Evolutionary conservation across 2,113 vertebrate genomes (phyloP).

Genomic region (Microtus richardsoni): DNA sequence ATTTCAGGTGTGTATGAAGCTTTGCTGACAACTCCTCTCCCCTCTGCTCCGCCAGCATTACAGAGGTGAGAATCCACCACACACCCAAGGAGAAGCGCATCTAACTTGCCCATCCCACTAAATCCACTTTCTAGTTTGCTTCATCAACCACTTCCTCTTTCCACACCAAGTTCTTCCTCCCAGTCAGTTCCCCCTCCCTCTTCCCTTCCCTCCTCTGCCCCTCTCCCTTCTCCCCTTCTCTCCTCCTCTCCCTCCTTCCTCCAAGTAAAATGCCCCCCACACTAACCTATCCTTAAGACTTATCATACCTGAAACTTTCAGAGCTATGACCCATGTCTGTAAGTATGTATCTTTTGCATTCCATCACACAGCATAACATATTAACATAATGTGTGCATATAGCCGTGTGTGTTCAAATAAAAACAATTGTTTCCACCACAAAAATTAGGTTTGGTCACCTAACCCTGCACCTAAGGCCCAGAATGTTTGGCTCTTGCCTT

Average conservation of each 20-base stretch:
- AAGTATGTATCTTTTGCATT: neutral
- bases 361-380: neutral
- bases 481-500: neutral
- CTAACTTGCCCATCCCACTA: neutral
- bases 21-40: no score
- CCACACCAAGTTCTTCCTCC: neutral
- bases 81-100: neutral
- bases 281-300: neutral
- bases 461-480: neutral
- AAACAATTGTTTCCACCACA: neutral
- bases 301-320: neutral
- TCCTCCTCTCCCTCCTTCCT: neutral
- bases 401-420: neutral
- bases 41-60: neutral
- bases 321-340: neutral
- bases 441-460: neutral
- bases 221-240: neutral
- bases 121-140: neutral
- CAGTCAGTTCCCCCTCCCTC: no score
- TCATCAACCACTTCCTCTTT: neutral
- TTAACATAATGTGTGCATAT: neutral
- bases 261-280: neutral
- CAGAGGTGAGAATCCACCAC: neutral
- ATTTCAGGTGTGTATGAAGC: constrained; percentile 68
- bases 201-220: neutral